Evolutionary conservation across 2,113 vertebrate genomes (phyloP).

Genomic region (Dasyurus viverrinus): DNA sequence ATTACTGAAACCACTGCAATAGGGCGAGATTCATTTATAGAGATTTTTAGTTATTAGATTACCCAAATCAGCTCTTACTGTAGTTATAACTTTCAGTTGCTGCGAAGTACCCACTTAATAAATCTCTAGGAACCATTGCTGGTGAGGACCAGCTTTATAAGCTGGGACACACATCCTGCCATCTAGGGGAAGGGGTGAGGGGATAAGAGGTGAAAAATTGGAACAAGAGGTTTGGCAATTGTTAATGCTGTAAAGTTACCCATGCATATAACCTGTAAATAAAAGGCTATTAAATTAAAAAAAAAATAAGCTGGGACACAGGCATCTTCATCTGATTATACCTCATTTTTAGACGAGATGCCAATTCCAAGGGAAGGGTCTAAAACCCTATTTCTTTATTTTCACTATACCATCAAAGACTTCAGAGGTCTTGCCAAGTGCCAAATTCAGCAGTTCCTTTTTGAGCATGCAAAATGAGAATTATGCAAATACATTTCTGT

Average conservation of each 20-base stretch:
- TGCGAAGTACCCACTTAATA: background rate
- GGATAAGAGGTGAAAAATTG: no score
- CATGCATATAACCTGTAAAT: no score
- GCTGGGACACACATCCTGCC: background rate
- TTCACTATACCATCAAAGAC: background rate
- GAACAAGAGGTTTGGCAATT: no score
- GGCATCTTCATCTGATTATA: constrained; percentile 8
- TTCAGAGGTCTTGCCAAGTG: constrained; percentile 9
- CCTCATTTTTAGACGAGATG: background rate
- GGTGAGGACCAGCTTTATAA: background rate
- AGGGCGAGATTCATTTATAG: background rate
- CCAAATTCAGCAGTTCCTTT: constrained; percentile 15
- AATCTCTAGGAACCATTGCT: constrained; percentile 16
- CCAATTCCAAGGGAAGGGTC: background rate
- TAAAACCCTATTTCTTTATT: constrained; percentile 18
- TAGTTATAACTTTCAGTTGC: background rate
- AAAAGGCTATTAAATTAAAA: no score
- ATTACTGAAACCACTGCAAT: background rate
- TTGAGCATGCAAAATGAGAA: constrained; percentile 20
- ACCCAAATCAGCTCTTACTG: background rate
- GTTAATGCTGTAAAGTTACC: no score
- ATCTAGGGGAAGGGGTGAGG: no score
- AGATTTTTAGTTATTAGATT: constrained; percentile 42
- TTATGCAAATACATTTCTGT: background rate
- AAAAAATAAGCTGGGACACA: background rate